Evolutionary conservation across 1,140 invertebrate genomes (phyloP), one percentile per base, ranked within the genome.

Genomic region (Sinonovacula constricta): DNA sequence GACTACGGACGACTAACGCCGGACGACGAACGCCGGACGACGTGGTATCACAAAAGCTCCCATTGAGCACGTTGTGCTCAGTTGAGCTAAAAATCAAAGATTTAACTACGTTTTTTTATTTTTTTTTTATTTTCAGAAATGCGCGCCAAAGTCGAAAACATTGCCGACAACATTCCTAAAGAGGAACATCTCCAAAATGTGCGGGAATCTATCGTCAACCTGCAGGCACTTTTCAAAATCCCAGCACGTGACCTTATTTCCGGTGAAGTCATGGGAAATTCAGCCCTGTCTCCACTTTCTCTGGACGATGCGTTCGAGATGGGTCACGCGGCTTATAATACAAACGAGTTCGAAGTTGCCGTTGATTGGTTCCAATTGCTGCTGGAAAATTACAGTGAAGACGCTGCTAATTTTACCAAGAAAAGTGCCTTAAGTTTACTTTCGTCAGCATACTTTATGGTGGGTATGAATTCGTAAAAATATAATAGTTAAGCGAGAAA

Each of bases 141-240:
- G 72, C 33, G 62, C n/a, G 33, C 31, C 0, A 76, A 76, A 59
- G 51, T 76, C 10, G 30, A 67, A 57, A 76, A 76, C 26, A 76
- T 76, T 1, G 72, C 62, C 1, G 72, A 76, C 33, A 76, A 76
- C n/a, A 57, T 76, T 14, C 72, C 72, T 0, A 66, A 51, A 33
- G 72, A 54, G 5, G 22, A 24, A 34, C 3, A 76, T 31, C n/a
- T 76, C 7, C 26, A 39, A 54, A n/a, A 18, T 18, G 60, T 76
- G 18, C 24, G 34, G 3, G 5, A 57, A 15, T 53, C 24, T 5
- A 18, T 76, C 18, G 51, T 76, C 14, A 53, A 54, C 4, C 34
- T 76, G 24, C 72, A 76, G 59, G 62, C 51, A 30, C 22, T 67
- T 2, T 67, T 66, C 36, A 59, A 67, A 33, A 39, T 76, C 5